These are phyloP conservation scores for Hirundichthys speculiger DNA, from an alignment of 2,113 vertebrate species.

Conservation along the genomic window DNA sequence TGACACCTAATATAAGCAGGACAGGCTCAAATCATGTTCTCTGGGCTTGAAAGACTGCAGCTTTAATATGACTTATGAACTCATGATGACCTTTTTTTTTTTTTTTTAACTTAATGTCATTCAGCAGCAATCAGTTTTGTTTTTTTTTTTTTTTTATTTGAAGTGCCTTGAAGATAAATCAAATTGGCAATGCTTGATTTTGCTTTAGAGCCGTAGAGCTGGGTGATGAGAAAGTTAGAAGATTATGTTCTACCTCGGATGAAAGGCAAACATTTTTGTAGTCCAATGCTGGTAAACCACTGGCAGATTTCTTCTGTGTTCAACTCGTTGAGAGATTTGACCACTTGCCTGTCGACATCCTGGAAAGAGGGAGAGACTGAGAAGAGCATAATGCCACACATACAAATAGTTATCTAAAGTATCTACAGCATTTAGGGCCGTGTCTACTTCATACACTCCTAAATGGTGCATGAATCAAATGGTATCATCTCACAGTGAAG, in stretches of 20 bases:
- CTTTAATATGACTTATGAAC: background rate
- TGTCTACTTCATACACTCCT: background rate
- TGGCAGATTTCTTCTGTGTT: conserved; percentile 80
- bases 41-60: background rate
- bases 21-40: background rate
- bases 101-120: background rate
- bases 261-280: conserved; percentile 76
- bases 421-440: no score
- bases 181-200: conserved; percentile 13
- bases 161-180: conserved; percentile 1
- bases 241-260: conserved; percentile 73
- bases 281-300: conserved; percentile 77
- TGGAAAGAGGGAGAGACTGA: conserved; percentile 42
- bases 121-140: background rate
- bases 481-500: no score
- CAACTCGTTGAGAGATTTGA: conserved; percentile 78
- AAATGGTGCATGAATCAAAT: no score
- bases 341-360: conserved; percentile 53
- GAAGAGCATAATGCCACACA: background rate
- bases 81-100: background rate
- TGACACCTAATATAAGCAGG: background rate
- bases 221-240: conserved; percentile 29
- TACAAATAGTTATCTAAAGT: background rate
- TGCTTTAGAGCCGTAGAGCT: conserved; percentile 6
- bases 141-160: background rate